A percentile compares a stretch with the other conserved stretches of the same genome.
phyloP scores from a whole-genome alignment of 2,888 invertebrate species.

The Torymus auratus region DNA sequence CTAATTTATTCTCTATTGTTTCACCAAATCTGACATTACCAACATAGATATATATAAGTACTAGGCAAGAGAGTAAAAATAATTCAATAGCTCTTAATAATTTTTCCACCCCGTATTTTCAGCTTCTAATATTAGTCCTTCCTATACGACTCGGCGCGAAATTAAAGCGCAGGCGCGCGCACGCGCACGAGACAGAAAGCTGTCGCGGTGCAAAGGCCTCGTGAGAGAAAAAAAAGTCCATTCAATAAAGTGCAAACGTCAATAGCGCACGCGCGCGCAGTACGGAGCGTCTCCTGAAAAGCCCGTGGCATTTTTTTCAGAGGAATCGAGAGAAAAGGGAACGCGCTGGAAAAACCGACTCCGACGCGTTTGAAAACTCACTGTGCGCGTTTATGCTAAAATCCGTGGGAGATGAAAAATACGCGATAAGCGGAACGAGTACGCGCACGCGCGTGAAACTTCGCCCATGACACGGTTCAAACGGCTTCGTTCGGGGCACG shows the following conservation, averaged over 20 bases:
- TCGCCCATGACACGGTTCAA: constrained; percentile 20
- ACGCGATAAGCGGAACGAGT: not conserved
- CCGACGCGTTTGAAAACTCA: no score
- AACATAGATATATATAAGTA: no score
- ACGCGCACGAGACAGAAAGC: not conserved
- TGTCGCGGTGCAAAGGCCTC: not conserved
- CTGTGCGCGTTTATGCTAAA: no score
- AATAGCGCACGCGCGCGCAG: not conserved
- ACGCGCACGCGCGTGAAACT: not conserved
- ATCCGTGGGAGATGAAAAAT: not conserved
- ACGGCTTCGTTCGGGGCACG: constrained; percentile 8
- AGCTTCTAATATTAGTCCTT: constrained; percentile 28
- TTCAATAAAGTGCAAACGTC: constrained; percentile 14
- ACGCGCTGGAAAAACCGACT: no score
- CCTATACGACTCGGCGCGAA: not conserved
- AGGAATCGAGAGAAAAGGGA: no score
- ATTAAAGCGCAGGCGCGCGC: constrained; percentile 20
- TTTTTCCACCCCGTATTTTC: not conserved
- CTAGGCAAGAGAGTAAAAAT: no score
- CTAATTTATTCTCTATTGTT: no score
- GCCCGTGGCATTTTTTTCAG: no score
- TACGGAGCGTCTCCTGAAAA: no score
- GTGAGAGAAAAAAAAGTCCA: constrained; percentile 1
- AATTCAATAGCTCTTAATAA: no score
- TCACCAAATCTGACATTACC: no score